These are phyloP conservation scores for Melanaphis sacchari DNA, from an alignment of 1,140 invertebrate species.

Conservation along the genomic window DNA sequence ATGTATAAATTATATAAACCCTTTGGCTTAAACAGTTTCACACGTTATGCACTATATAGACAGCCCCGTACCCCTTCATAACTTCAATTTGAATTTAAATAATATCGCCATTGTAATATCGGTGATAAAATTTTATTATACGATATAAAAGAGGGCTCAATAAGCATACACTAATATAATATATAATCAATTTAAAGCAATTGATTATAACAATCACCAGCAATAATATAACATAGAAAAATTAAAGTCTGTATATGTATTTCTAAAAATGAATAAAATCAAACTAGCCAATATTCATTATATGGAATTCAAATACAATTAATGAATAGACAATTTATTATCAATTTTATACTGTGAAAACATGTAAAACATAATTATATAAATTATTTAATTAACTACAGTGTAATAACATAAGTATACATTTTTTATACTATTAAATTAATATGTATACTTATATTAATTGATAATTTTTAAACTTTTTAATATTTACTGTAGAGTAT, in stretches of 20 bases:
- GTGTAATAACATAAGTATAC: no score
- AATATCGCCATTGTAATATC: constrained; percentile 5
- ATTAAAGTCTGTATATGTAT: background rate
- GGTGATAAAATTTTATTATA: constrained; percentile 22
- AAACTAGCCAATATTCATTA: background rate
- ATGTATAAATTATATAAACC: constrained; percentile 18
- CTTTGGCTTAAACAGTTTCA: constrained; percentile 28
- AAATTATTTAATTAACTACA: background rate
- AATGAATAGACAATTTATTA: background rate
- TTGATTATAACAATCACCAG: constrained; percentile 1
- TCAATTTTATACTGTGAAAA: background rate
- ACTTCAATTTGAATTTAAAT: constrained; percentile 43
- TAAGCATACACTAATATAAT: background rate
- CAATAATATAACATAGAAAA: background rate
- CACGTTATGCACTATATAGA: background rate
- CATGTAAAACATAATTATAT: background rate
- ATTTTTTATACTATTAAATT: no score
- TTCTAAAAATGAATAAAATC: background rate
- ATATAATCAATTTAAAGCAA: background rate
- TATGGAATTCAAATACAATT: no score
- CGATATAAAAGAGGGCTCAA: background rate
- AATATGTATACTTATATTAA: no score
- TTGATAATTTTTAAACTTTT: no score
- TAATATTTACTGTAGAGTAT: no score
- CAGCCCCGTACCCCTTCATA: background rate